Evolutionary conservation across 2,113 vertebrate genomes (phyloP).

Genomic region (Trematocara macrostoma): DNA sequence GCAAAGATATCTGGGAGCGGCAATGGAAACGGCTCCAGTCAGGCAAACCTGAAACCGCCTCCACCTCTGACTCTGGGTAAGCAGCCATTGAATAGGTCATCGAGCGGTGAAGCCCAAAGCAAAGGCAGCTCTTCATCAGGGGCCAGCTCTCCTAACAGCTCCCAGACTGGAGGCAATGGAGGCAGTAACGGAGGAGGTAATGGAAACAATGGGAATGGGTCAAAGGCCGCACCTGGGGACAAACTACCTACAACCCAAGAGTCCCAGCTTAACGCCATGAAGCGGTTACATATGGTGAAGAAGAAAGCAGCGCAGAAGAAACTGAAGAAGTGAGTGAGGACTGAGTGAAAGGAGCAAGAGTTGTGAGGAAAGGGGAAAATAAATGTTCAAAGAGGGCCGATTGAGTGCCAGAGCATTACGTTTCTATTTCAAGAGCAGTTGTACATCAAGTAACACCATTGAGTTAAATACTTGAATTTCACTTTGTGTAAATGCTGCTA

Average conservation of each 20-base stretch:
- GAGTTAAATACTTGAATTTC: conserved; percentile 61
- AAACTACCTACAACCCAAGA: conserved; percentile 93
- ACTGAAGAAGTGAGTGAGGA: conserved; percentile 81
- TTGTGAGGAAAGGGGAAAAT: not conserved
- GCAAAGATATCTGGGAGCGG: conserved; percentile 74
- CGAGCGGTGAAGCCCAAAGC: conserved; percentile 85
- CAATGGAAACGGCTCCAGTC: conserved; percentile 68
- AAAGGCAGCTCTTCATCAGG: conserved; percentile 79
- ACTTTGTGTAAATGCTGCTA: conserved; percentile 49
- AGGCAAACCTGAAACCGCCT: conserved; percentile 79
- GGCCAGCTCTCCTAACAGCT: conserved; percentile 56
- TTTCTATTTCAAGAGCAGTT: not conserved
- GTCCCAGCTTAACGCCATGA: conserved; percentile 96
- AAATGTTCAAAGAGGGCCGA: not conserved
- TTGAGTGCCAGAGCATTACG: conserved; percentile 6
- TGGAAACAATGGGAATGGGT: conserved; percentile 69
- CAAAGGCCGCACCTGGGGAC: conserved; percentile 71
- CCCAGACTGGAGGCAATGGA: conserved; percentile 66
- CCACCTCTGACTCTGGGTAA: conserved; percentile 91
- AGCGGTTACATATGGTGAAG: conserved; percentile 93
- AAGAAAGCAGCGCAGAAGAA: conserved; percentile 98
- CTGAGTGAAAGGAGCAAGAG: not conserved
- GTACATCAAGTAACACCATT: conserved; percentile 2
- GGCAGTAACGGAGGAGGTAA: conserved; percentile 53
- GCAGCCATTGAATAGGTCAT: conserved; percentile 86